Evolutionary conservation across 2,888 invertebrate genomes (phyloP).

Genomic region (Trachelus troglodyta): DNA sequence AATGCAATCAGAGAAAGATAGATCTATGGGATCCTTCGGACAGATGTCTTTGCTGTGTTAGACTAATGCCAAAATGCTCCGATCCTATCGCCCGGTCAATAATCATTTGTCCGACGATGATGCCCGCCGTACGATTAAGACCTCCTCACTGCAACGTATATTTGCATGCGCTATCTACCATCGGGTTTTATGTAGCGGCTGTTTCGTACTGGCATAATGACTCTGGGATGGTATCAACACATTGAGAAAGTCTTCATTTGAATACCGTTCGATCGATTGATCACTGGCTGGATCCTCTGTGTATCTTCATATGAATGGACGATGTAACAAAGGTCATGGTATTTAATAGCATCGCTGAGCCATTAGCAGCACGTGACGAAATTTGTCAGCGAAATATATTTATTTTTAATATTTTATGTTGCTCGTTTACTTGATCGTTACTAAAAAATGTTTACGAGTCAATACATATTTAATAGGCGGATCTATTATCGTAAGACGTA

Average conservation of each 20-base stretch:
- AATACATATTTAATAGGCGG: background rate
- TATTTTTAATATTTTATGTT: background rate
- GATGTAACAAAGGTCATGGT: background rate
- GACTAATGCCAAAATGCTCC: background rate
- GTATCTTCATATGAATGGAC: background rate
- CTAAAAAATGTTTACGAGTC: background rate
- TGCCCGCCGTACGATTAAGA: slow-evolving; percentile 24
- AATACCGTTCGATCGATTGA: background rate
- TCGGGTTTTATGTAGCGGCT: slow-evolving; percentile 16
- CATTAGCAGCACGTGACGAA: background rate
- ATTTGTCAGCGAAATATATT: background rate
- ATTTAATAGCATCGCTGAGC: background rate
- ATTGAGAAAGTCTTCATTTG: slow-evolving; percentile 5
- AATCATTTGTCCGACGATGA: slow-evolving; percentile 34
- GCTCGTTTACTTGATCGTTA: background rate
- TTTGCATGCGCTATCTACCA: slow-evolving; percentile 27
- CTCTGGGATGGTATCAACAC: background rate
- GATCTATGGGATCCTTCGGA: background rate
- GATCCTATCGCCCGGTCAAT: slow-evolving; percentile 34
- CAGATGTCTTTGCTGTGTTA: background rate
- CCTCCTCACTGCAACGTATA: slow-evolving; percentile 7
- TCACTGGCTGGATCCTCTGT: background rate
- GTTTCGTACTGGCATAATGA: slow-evolving; percentile 2
- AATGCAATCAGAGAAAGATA: background rate
- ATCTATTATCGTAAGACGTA: background rate